phyloP scores from a whole-genome alignment of 23 tunicate genomes.

The Halocynthia roretzi region DNA sequence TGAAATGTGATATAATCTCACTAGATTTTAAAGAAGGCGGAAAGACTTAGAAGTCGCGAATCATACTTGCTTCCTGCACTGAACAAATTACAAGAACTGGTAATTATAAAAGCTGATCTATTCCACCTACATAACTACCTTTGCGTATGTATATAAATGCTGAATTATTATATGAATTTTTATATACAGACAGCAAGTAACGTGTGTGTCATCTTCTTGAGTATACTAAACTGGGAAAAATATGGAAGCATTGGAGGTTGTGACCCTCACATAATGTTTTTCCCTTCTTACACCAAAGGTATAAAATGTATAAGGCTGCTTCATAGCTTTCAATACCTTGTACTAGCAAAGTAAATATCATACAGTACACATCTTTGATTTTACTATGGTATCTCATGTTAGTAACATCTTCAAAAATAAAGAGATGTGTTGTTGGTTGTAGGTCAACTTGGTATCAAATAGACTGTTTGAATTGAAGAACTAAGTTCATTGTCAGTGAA shows the following conservation, averaged over 20 bases:
- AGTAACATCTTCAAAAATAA: not conserved
- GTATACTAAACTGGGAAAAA: conserved; percentile 79
- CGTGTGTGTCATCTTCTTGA: conserved; percentile 51
- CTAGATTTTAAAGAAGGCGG: conserved; percentile 80
- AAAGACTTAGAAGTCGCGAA: conserved; percentile 39
- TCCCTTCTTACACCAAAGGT: conserved; percentile 82
- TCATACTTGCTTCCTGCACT: conserved; percentile 32
- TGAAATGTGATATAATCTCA: not conserved
- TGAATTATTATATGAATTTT: not conserved
- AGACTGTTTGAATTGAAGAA: no score
- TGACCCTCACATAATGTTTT: conserved; percentile 42
- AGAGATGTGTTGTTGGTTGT: not conserved
- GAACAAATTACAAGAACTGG: conserved; percentile 60
- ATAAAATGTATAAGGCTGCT: not conserved
- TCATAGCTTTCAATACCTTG: not conserved
- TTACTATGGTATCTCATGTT: no score
- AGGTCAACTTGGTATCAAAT: not conserved
- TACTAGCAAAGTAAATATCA: not conserved
- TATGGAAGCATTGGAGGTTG: conserved; percentile 19
- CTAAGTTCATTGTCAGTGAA: no score
- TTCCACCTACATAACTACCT: not conserved
- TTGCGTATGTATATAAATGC: not conserved
- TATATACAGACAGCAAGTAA: conserved; percentile 49
- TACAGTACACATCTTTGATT: no score
- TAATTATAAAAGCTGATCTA: conserved; percentile 11